A percentile compares a stretch with the other conserved stretches of the same genome.
These are phyloP conservation scores for Jaculus jaculus DNA, from an alignment of 2,113 vertebrate genomes.

Conservation along the genomic window DNA sequence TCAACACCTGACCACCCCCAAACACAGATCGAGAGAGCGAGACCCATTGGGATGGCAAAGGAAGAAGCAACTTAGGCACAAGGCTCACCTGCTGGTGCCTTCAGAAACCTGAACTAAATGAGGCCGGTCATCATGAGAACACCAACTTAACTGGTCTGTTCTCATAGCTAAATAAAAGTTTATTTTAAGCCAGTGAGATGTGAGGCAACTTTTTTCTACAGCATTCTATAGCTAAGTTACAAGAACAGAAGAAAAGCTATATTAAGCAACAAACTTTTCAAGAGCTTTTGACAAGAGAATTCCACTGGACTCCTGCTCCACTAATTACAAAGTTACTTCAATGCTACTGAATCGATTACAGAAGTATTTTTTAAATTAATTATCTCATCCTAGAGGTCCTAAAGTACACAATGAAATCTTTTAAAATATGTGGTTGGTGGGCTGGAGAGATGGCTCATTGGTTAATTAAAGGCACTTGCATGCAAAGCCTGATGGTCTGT, in stretches of 20 bases:
- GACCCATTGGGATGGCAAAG: not conserved
- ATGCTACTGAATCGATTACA: not conserved
- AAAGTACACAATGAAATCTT: not conserved
- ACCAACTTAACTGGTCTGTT: not conserved
- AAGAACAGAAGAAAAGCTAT: conserved; percentile 1
- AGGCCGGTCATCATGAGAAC: not conserved
- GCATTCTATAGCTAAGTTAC: not conserved
- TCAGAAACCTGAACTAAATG: not conserved
- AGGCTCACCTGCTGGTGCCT: not conserved
- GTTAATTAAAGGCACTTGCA: too few relatives aligned
- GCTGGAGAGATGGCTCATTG: too few relatives aligned
- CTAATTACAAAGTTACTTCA: not conserved
- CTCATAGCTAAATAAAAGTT: not conserved
- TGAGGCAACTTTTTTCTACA: not conserved
- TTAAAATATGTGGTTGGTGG: not conserved
- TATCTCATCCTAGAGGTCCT: not conserved
- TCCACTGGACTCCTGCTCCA: not conserved
- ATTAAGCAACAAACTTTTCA: not conserved
- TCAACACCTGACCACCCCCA: not conserved
- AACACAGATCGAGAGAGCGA: not conserved
- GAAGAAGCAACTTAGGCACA: not conserved
- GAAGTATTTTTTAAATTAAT: conserved; percentile 29
- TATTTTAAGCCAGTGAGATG: not conserved
- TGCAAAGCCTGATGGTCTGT: too few relatives aligned
- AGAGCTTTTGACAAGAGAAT: conserved; percentile 1